Percentiles rank a stretch among this genome's conserved stretches.
Conservation (phyloP, 2,113 vertebrate genomes). For the Lagenorhynchus albirostris region DNA sequence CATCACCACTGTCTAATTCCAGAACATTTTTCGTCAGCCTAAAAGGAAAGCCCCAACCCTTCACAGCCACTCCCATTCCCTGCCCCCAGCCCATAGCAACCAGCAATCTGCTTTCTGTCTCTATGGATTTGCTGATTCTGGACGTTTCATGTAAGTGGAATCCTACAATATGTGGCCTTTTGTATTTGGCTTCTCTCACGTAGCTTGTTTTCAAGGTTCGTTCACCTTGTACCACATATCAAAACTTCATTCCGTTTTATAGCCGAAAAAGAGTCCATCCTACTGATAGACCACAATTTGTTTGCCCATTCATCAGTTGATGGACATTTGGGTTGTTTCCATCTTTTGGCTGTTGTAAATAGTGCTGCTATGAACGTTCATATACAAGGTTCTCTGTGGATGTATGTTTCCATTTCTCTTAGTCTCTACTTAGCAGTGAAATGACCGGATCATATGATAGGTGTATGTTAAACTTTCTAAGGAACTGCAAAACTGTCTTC, state of each 20-base stretch:
- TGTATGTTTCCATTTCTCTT: accelerated
- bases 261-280: accelerated
- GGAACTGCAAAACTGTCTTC: not conserved
- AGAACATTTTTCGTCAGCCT: not conserved
- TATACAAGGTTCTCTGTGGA: accelerated
- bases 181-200: not conserved
- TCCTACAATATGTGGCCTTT: accelerated
- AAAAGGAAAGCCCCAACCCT: not conserved
- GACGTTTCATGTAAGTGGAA: not conserved
- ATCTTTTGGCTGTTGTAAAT: accelerated
- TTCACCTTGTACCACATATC: accelerated
- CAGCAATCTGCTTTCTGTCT: not conserved
- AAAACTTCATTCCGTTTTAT: accelerated
- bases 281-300: accelerated
- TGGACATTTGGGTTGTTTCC: accelerated
- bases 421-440: not conserved
- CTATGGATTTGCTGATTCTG: not conserved
- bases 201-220: accelerated
- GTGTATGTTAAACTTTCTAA: not conserved
- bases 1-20: not conserved
- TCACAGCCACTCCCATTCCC: not conserved
- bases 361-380: accelerated
- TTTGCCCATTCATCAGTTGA: accelerated
- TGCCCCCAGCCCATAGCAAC: not conserved
- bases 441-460: accelerated